phyloP scores from a whole-genome alignment of 2,888 invertebrate species.

The Pollenia griseotomentosa region DNA sequence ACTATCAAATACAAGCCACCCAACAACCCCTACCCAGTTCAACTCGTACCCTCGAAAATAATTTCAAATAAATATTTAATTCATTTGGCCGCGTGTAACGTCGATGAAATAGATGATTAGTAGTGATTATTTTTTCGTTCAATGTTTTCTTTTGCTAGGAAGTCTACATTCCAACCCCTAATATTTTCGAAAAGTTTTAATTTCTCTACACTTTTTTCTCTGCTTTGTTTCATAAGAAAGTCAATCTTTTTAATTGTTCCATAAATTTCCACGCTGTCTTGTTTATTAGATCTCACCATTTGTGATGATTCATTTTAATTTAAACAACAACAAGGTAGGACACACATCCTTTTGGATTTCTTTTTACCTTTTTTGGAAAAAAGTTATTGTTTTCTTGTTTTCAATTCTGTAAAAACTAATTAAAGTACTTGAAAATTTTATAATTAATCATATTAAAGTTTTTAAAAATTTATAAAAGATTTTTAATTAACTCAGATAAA shows the following conservation, averaged over 20 bases:
- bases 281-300: constrained; percentile 58
- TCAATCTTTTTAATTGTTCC: constrained; percentile 67
- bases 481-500: too few species aligned
- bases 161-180: background rate
- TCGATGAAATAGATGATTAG: constrained; percentile 3
- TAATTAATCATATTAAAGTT: constrained; percentile 14
- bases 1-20: background rate
- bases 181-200: background rate
- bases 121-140: constrained; percentile 1
- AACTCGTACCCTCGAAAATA: background rate
- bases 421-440: constrained; percentile 24
- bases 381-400: background rate
- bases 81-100: background rate
- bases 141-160: background rate
- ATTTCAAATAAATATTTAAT: constrained; percentile 30
- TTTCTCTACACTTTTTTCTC: background rate
- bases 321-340: constrained; percentile 4
- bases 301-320: constrained; percentile 53
- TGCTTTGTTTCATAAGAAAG: background rate
- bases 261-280: constrained; percentile 59
- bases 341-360: background rate
- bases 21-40: background rate
- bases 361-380: background rate
- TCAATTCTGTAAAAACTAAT: background rate
- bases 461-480: constrained; percentile 3